Evolutionary conservation across 2,113 vertebrate genomes (phyloP).

Genomic region (Typhlomys cinereus): DNA sequence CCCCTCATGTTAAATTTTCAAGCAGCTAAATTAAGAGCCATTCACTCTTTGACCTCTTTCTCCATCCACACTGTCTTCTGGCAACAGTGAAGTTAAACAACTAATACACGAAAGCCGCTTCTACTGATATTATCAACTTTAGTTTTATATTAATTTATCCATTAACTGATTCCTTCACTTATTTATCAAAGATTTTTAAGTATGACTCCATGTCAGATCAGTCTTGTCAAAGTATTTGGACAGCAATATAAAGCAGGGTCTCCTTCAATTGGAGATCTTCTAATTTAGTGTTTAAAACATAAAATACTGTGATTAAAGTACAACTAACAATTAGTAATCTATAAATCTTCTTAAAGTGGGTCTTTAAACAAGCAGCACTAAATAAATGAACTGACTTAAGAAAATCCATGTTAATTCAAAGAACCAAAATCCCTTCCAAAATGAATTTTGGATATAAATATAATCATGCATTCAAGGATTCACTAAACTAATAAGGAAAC

Average conservation of each 20-base stretch:
- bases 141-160: constrained; percentile 4
- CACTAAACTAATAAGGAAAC: constrained; percentile 49
- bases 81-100: constrained; percentile 28
- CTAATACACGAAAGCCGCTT: constrained; percentile 8
- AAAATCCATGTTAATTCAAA: constrained; percentile 25
- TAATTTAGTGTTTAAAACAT: not conserved
- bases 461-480: not conserved
- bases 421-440: not conserved
- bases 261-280: constrained; percentile 19
- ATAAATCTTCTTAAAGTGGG: constrained; percentile 27
- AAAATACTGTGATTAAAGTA: constrained; percentile 42
- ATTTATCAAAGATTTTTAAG: constrained; percentile 5
- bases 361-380: constrained; percentile 23
- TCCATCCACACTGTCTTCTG: constrained; percentile 5
- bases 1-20: too few species aligned
- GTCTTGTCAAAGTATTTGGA: not conserved
- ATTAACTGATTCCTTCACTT: constrained; percentile 23
- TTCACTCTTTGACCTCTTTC: not conserved
- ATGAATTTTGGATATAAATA: constrained; percentile 15
- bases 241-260: constrained; percentile 7
- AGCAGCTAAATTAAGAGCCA: constrained; percentile 35
- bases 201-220: not conserved
- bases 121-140: constrained; percentile 26
- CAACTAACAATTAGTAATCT: constrained; percentile 19
- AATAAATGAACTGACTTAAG: not conserved